Evolutionary conservation across 2,113 vertebrate species (phyloP).

Genomic region (Mormoops blainvillei): DNA sequence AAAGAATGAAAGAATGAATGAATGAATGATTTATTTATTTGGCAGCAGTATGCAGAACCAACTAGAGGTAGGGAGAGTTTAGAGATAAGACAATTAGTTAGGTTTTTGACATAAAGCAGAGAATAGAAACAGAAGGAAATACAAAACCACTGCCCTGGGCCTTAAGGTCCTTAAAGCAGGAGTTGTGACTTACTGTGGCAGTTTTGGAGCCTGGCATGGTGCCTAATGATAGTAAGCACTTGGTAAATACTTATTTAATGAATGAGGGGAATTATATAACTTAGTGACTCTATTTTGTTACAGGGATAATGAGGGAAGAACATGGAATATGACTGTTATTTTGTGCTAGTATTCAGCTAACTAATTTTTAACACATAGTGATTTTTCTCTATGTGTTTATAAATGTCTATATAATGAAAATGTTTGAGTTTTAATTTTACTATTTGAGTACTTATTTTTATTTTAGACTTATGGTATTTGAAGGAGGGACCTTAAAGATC

Average conservation of each 20-base stretch:
- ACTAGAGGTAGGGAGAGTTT: background rate
- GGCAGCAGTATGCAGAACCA: background rate
- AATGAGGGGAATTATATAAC: background rate
- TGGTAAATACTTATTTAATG: constrained; percentile 4
- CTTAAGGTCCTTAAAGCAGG: background rate
- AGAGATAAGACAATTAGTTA: background rate
- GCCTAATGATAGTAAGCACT: background rate
- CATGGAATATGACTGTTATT: background rate
- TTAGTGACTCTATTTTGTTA: constrained; percentile 17
- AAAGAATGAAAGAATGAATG: background rate
- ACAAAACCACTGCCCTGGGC: background rate
- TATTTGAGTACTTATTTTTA: background rate
- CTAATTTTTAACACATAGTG: constrained; percentile 35
- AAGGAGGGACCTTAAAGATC: background rate
- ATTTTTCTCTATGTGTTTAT: constrained; percentile 7
- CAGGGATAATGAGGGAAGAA: background rate
- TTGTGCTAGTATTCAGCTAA: background rate
- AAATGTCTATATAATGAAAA: constrained; percentile 35
- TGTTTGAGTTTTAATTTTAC: background rate
- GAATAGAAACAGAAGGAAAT: background rate
- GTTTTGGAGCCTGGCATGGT: background rate
- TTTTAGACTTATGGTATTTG: background rate
- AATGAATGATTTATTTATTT: background rate
- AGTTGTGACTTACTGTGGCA: background rate
- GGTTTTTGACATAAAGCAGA: background rate